phyloP scores from a whole-genome alignment of 2,113 vertebrate genomes.

The Cranoglanis bouderius region DNA sequence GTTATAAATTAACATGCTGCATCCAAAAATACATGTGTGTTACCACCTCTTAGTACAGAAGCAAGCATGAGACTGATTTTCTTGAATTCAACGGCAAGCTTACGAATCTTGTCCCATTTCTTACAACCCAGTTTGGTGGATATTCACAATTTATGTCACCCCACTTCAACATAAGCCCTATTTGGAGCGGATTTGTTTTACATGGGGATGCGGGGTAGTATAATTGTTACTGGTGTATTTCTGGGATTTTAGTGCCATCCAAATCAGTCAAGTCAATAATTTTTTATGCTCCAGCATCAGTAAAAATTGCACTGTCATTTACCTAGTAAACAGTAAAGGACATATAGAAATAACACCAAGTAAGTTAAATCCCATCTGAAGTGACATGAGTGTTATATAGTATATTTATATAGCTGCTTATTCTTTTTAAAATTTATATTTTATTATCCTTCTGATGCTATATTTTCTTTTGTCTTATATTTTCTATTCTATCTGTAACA shows the following conservation, averaged over 20 bases:
- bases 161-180: neutral
- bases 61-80: neutral
- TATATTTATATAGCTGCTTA: neutral
- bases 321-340: neutral
- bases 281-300: neutral
- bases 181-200: neutral
- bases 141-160: too few relatives aligned
- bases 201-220: neutral
- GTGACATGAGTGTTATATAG: neutral
- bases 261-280: neutral
- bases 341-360: neutral
- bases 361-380: neutral
- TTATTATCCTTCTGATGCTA: neutral
- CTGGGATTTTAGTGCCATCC: neutral
- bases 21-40: too few relatives aligned
- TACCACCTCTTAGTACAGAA: too few relatives aligned
- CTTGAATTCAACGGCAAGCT: constrained; percentile 39
- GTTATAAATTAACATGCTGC: too few relatives aligned
- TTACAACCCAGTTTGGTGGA: too few relatives aligned
- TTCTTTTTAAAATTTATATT: neutral
- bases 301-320: neutral
- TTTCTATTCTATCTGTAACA: neutral
- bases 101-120: neutral
- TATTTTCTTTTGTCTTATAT: neutral
- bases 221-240: neutral